Evolutionary conservation across 1,140 invertebrate genomes (phyloP).

Genomic region (Mya arenaria): DNA sequence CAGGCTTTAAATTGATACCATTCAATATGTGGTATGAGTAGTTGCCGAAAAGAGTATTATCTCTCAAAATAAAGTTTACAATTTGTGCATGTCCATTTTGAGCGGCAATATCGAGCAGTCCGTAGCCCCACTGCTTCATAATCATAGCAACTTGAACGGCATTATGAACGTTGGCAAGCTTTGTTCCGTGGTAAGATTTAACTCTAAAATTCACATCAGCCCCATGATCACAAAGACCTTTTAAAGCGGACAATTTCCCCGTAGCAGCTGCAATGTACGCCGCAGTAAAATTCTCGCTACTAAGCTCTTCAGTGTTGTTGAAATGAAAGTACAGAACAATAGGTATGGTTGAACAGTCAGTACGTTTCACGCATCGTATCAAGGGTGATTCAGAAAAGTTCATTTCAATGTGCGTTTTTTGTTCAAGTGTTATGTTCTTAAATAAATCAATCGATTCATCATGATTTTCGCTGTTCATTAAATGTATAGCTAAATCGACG

Average conservation of each 20-base stretch:
- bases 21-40: too few relatives aligned
- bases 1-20: too few relatives aligned
- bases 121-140: too few relatives aligned
- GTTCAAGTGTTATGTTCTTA: not conserved
- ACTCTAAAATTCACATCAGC: not conserved
- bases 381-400: not conserved
- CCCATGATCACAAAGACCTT: not conserved
- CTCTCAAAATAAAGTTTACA: too few relatives aligned
- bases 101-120: too few relatives aligned
- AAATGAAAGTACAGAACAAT: not conserved
- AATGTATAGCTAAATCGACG: not conserved
- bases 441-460: not conserved
- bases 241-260: not conserved
- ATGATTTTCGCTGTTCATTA: not conserved
- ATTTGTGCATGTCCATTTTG: too few relatives aligned
- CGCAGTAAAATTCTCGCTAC: constrained; percentile 1
- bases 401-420: not conserved
- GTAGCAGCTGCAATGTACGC: not conserved
- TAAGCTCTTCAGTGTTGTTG: not conserved
- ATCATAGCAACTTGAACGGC: too few relatives aligned
- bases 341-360: not conserved
- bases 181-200: not conserved
- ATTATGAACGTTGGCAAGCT: too few relatives aligned
- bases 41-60: too few relatives aligned
- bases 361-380: not conserved